These are phyloP conservation scores for Enteromius radiatus DNA, from an alignment of 2,797 vertebrate species.

Conservation along the genomic window DNA sequence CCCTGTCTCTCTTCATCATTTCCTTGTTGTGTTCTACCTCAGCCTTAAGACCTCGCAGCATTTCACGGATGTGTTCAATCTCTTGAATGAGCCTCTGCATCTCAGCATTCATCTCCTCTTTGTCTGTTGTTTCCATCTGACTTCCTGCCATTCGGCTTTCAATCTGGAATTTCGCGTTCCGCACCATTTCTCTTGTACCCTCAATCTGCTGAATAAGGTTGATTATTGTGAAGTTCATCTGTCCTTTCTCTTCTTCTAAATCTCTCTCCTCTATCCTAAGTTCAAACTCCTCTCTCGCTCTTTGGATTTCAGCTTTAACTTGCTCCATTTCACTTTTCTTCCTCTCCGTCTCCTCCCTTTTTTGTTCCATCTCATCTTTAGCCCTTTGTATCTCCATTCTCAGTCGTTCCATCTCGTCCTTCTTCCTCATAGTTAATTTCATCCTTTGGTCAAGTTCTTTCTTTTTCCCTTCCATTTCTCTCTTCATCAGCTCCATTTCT, in stretches of 20 bases:
- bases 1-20: slow-evolving; percentile 53
- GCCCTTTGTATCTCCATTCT: slow-evolving; percentile 61
- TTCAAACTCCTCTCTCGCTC: slow-evolving; percentile 56
- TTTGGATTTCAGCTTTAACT: slow-evolving; percentile 50
- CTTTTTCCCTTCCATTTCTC: slow-evolving; percentile 67
- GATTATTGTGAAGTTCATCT: slow-evolving; percentile 52
- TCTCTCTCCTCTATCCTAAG: slow-evolving; percentile 40
- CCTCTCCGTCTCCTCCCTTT: slow-evolving; percentile 46
- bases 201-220: slow-evolving; percentile 58
- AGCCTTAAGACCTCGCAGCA: slow-evolving; percentile 55
- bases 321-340: slow-evolving; percentile 47
- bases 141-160: slow-evolving; percentile 52
- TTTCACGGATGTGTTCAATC: slow-evolving; percentile 61
- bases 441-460: slow-evolving; percentile 66
- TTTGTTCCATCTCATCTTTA: slow-evolving; percentile 54
- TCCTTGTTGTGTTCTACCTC: slow-evolving; percentile 55
- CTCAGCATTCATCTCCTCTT: slow-evolving; percentile 50
- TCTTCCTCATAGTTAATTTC: slow-evolving; percentile 61
- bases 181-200: slow-evolving; percentile 63
- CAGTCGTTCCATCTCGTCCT: slow-evolving; percentile 52
- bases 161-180: slow-evolving; percentile 53
- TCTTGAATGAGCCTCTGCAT: slow-evolving; percentile 62
- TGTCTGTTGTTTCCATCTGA: slow-evolving; percentile 29
- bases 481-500: slow-evolving; percentile 65
- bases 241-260: slow-evolving; percentile 53